Conservation (phyloP, 2,888 invertebrate species). For the Scaptomyza cyrtandrae region DNA sequence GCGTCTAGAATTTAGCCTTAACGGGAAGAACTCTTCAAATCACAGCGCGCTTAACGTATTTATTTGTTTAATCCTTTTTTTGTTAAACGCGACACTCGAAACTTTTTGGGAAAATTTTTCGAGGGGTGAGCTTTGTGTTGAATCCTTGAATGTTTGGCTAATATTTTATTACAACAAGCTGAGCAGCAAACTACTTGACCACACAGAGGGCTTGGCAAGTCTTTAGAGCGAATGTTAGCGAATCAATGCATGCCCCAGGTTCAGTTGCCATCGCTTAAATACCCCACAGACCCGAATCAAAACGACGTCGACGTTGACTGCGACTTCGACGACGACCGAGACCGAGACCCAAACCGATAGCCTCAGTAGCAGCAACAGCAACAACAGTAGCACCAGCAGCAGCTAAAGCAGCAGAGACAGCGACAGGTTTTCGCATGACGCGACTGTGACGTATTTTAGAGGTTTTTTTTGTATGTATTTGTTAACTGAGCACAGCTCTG, state of each 20-base stretch:
- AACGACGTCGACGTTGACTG: conserved; percentile 19
- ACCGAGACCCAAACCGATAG: conserved; percentile 52
- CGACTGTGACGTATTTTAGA: conserved; percentile 68
- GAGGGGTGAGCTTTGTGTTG: conserved; percentile 19
- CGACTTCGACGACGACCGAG: conserved; percentile 41
- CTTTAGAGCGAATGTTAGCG: conserved; percentile 89
- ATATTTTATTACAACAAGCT: conserved; percentile 83
- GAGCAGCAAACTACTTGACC: conserved; percentile 81
- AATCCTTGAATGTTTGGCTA: conserved; percentile 69
- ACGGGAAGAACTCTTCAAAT: conserved; percentile 60
- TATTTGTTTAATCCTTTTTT: conserved; percentile 27
- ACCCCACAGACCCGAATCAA: conserved; percentile 77
- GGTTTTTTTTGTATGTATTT: conserved; percentile 14
- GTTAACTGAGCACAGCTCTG: conserved; percentile 30
- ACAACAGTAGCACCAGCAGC: background rate
- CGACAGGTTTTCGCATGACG: conserved; percentile 80
- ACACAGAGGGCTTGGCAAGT: conserved; percentile 85
- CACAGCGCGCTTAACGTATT: conserved; percentile 49
- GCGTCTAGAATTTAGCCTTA: conserved; percentile 79
- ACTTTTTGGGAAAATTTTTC: conserved; percentile 38
- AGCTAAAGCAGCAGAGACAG: conserved; percentile 22
- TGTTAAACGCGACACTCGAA: conserved; percentile 58
- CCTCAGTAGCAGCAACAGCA: conserved; percentile 6
- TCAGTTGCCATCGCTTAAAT: conserved; percentile 88
- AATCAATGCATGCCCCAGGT: conserved; percentile 89